These are phyloP conservation scores for Allolobophora icterica DNA, from an alignment of 2,888 invertebrate species.

Conservation along the genomic window DNA sequence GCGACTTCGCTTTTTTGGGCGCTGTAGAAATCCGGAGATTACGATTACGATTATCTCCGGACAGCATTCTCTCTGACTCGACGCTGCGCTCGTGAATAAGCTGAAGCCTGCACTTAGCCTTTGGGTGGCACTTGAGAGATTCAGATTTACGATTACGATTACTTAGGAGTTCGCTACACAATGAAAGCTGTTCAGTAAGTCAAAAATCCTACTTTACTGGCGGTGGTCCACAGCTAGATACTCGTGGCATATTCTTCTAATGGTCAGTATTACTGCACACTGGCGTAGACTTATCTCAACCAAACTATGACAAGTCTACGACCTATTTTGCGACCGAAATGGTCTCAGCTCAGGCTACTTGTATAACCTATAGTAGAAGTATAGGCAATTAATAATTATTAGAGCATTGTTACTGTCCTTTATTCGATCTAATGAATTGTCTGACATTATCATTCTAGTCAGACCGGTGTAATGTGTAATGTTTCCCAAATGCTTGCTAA, in stretches of 20 bases:
- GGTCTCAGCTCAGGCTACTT: too few relatives aligned
- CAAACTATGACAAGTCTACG: neutral
- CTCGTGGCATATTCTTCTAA: neutral
- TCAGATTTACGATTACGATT: too few relatives aligned
- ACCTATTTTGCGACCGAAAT: neutral
- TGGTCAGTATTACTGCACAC: neutral
- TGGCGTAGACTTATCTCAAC: neutral
- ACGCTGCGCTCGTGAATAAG: too few relatives aligned
- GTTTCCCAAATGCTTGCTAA: neutral
- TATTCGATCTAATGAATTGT: neutral
- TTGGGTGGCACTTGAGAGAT: too few relatives aligned
- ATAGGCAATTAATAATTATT: neutral
- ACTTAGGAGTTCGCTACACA: too few relatives aligned
- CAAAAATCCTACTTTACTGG: neutral
- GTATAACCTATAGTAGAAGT: too few relatives aligned
- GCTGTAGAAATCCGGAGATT: too few relatives aligned
- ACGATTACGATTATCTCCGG: too few relatives aligned
- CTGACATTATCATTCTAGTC: neutral
- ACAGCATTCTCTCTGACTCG: too few relatives aligned
- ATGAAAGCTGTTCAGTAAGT: too few relatives aligned
- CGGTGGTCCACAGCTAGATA: neutral
- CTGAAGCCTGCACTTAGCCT: too few relatives aligned
- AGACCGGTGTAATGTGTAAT: neutral
- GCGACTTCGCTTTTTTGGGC: too few relatives aligned
- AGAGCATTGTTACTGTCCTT: neutral